Percentiles rank a stretch among this genome's conserved stretches.
Evolutionary conservation across 2,797 vertebrate genomes (phyloP).

Genomic region (Protonibea diacanthus): DNA sequence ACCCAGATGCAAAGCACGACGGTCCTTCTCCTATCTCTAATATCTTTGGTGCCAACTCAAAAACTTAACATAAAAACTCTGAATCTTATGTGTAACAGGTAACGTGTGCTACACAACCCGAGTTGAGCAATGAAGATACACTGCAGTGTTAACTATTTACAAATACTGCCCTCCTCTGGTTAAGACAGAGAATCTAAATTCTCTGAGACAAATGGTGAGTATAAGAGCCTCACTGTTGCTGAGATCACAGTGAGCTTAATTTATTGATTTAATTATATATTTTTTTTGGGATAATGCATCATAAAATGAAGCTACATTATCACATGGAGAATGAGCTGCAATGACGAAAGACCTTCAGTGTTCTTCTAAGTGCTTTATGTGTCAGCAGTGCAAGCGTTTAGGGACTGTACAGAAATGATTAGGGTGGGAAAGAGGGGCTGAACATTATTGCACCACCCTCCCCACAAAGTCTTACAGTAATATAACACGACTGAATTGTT

Average conservation of each 20-base stretch:
- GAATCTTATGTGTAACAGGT: slow-evolving; percentile 45
- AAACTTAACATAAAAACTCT: slow-evolving; percentile 55
- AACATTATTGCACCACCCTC: not conserved
- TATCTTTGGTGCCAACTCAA: slow-evolving; percentile 72
- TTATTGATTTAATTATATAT: not conserved
- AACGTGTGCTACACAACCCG: slow-evolving; percentile 43
- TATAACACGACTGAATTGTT: not conserved
- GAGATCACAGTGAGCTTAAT: slow-evolving; percentile 63
- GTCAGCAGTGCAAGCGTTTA: slow-evolving; percentile 55
- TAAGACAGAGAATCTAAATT: slow-evolving; percentile 34
- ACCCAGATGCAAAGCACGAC: slow-evolving; percentile 59
- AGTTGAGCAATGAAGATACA: slow-evolving; percentile 43
- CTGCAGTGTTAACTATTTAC: slow-evolving; percentile 73
- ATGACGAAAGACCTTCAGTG: slow-evolving; percentile 32
- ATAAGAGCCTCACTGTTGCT: slow-evolving; percentile 39
- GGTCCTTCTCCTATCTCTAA: slow-evolving; percentile 24
- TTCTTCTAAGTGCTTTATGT: slow-evolving; percentile 35
- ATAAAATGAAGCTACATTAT: slow-evolving; percentile 41
- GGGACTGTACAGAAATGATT: slow-evolving; percentile 21
- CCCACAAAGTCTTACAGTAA: not conserved
- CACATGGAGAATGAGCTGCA: slow-evolving; percentile 32
- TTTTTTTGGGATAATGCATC: slow-evolving; percentile 18
- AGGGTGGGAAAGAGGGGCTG: not conserved
- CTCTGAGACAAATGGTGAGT: slow-evolving; percentile 39
- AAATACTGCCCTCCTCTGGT: slow-evolving; percentile 76